A percentile compares a stretch with the other conserved stretches of the same genome.
Evolutionary conservation across 2,797 vertebrate species (phyloP).

Genomic region (Gymnoscopelus microlampas): DNA sequence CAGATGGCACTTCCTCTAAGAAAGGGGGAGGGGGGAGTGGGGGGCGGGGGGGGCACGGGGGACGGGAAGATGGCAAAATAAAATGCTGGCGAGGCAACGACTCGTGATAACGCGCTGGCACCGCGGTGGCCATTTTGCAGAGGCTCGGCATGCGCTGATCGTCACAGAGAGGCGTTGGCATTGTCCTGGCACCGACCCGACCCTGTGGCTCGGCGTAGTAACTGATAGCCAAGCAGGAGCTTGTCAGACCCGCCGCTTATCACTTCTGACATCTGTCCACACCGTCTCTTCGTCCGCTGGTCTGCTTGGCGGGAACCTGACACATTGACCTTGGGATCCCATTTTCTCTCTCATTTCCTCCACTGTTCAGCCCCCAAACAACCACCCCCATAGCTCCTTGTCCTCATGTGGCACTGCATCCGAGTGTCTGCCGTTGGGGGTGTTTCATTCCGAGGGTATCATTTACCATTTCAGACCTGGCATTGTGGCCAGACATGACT

Average conservation of each 20-base stretch:
- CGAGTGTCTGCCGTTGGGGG: not conserved
- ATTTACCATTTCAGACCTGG: constrained; percentile 60
- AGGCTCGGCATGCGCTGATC: constrained; percentile 76
- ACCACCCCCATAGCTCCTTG: not conserved
- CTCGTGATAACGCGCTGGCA: constrained; percentile 73
- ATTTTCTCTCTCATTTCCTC: constrained; percentile 41
- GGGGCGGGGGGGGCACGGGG: too few relatives aligned
- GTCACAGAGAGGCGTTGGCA: constrained; percentile 76
- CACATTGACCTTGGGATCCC: constrained; percentile 72
- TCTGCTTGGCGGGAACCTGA: constrained; percentile 37
- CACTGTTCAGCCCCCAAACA: constrained; percentile 19
- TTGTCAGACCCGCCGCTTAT: constrained; percentile 84
- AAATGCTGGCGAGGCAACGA: constrained; percentile 61
- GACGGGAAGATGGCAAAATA: constrained; percentile 2
- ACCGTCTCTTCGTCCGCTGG: constrained; percentile 53
- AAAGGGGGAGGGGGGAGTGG: not conserved
- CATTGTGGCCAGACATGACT: constrained; percentile 49
- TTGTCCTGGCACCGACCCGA: constrained; percentile 81
- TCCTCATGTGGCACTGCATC: constrained; percentile 45
- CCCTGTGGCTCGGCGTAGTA: constrained; percentile 78
- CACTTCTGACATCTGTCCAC: constrained; percentile 89
- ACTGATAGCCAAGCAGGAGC: constrained; percentile 77
- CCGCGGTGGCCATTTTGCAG: constrained; percentile 76
- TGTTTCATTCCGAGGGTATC: constrained; percentile 39
- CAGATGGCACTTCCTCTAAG: constrained; percentile 78